Conservation (phyloP, 2,888 invertebrate genomes). For the Cantharis rustica region DNA sequence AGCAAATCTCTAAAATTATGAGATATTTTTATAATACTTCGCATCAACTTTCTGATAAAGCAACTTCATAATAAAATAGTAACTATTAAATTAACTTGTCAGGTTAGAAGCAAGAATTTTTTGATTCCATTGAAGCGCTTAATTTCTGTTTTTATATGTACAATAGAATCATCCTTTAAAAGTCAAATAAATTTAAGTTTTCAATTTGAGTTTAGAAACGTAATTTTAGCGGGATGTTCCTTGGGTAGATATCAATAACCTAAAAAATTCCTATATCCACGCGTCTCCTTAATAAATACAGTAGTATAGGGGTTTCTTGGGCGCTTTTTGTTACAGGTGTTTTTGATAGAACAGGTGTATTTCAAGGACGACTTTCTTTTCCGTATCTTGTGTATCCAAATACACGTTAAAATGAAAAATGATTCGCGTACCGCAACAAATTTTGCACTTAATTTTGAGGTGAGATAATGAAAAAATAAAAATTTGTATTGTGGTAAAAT, state of each 20-base stretch:
- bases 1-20: background rate
- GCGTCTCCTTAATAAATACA: background rate
- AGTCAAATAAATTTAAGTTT: background rate
- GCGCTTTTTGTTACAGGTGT: background rate
- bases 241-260: background rate
- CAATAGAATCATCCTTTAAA: background rate
- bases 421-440: slow-evolving; percentile 1
- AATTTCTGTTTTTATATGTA: background rate
- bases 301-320: background rate
- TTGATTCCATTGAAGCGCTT: background rate
- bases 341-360: slow-evolving; percentile 1
- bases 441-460: background rate
- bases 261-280: background rate
- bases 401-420: background rate
- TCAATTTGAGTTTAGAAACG: background rate
- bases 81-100: background rate
- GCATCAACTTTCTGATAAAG: background rate
- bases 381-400: background rate
- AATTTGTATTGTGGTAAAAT: background rate
- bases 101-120: background rate
- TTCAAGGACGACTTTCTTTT: slow-evolving; percentile 1
- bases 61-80: background rate
- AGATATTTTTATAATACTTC: background rate
- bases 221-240: background rate
- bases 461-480: background rate